Base-by-base conservation (phyloP, 2,888 invertebrate species). In the Neoitamus cyanurus region DNA sequence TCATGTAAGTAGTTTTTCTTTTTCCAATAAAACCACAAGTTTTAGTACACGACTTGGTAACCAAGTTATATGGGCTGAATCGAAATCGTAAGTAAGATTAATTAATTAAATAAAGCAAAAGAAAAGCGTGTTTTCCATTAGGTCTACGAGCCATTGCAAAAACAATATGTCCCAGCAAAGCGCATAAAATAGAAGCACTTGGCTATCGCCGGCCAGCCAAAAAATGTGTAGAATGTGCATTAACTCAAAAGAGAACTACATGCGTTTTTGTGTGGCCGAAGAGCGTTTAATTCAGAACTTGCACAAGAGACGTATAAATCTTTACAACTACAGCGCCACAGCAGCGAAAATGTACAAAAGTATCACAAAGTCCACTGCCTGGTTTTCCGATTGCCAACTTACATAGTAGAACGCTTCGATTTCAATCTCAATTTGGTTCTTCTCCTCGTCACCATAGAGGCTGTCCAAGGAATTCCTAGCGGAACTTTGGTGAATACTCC, bases 401-500 rank as follows among this genome's bases (percentile, higher is more conserved):
- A 90, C 90, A 89, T 90, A 90, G 88, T 90, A 90, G 86, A 90
- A 90, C 77, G 90, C 88, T 87, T 90, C 90, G 85, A 90, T 90
- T 87, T 90, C 90, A 85, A 89, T 88, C 86, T 91, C 91, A 86
- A 91, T 88, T 86, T 90, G 89, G 84, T 88, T 89, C 83, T 89
- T 89, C 86, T 88, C 88, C 86, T 88, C 58, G 20, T 80, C 80
- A 34, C 34, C 80, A 31, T 68, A 48, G 42, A 80, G 68, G 15
- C 75, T 72, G n/a, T 75, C 68, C 20, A 36, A 28, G 28, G 84
- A 75, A 6, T 75, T 72, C 75, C 68, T 48, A 20, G 5, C 36
- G 30, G 30, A 15, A 20, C 13, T 36, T 6, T 34, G 11, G 7
- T 25, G 83, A 69, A n/a, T 36, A n/a, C 11, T 72, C 20, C 37